Evolutionary conservation across 2,888 invertebrate genomes (phyloP).

Genomic region (Mythimna impura): DNA sequence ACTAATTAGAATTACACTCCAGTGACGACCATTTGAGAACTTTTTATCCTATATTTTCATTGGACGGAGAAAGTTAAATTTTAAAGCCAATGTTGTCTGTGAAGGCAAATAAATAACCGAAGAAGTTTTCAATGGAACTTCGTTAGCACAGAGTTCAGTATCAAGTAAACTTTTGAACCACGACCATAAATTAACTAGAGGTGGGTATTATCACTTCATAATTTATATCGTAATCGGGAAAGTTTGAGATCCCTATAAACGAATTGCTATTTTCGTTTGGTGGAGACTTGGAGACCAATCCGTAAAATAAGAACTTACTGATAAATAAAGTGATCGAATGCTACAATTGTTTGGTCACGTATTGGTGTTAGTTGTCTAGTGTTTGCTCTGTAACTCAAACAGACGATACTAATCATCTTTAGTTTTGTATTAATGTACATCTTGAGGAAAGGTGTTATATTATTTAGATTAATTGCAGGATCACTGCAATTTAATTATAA

Average conservation of each 20-base stretch:
- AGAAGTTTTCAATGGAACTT: slow-evolving; percentile 49
- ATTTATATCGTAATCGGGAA: slow-evolving; percentile 41
- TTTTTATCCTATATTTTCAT: slow-evolving; percentile 45
- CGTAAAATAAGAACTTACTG: not conserved
- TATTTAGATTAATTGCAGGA: not conserved
- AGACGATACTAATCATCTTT: slow-evolving; percentile 4
- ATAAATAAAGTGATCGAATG: slow-evolving; percentile 1
- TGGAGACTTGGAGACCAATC: not conserved
- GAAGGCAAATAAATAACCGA: slow-evolving; percentile 46
- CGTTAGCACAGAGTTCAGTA: slow-evolving; percentile 49
- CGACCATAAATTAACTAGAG: slow-evolving; percentile 44
- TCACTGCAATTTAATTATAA: slow-evolving; percentile 5
- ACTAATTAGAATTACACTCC: slow-evolving; percentile 64
- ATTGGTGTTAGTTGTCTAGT: slow-evolving; percentile 1
- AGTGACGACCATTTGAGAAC: slow-evolving; percentile 43
- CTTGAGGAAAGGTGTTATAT: not conserved
- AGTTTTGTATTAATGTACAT: not conserved
- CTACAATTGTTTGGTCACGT: slow-evolving; percentile 11
- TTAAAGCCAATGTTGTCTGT: slow-evolving; percentile 30
- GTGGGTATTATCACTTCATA: slow-evolving; percentile 39
- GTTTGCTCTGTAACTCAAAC: slow-evolving; percentile 29
- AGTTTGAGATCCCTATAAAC: slow-evolving; percentile 15
- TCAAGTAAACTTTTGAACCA: slow-evolving; percentile 49
- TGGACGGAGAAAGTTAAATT: slow-evolving; percentile 44
- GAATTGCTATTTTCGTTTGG: slow-evolving; percentile 13